Base-by-base conservation (phyloP, 2,888 invertebrate genomes). In the Caenorhabditis panamensis region DNA sequence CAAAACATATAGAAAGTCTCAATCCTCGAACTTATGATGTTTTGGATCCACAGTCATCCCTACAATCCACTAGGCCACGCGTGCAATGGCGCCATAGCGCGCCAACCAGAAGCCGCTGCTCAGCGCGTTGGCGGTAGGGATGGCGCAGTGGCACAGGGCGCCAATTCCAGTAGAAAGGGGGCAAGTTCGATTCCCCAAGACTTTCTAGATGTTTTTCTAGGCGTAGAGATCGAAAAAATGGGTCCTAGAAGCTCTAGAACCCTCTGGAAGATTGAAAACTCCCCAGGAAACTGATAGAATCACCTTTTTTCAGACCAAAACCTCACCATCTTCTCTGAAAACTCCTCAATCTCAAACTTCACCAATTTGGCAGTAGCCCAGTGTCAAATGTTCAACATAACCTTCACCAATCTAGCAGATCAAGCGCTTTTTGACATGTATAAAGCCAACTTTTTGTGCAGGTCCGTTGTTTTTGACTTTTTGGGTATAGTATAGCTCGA, bases 301-400 rank as follows among this genome's bases (percentile, higher is more conserved):
- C 5, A 41, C 9, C 3, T 41, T 26, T 63, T 66, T 67, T 47
- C 75, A 76, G 76, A 76, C 31, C n/a, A 47, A 6, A 24, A 37
- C 62, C 44, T 22, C 36, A 47, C 62, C 6, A 22, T 18, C 37
- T 2, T 2, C n/a, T 51, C 63, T 0, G n/a, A n/a, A n/a, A 64
- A 44, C n/a, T 41, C 54, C 1, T 26, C 56, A 0, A 36, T 44
- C 2, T 8, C 49, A 36, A 24, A 31, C 31, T 31, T 4, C 31
- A 31, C 58, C 20, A 31, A 37, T 6, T 24, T 68, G 24, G 26
- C 53, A 16, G n/a, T n/a, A n/a, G n/a, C n/a, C n/a, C 51, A 72
- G 22, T 84, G 84, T 56, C 72, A 82, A 51, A 28, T 83, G 28
- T 84, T 53, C 79, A 84, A 84, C 56, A 82, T 84, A 28, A 84